These are phyloP conservation scores for Hiodon alosoides DNA, from an alignment of 2,113 vertebrate genomes.

Conservation along the genomic window DNA sequence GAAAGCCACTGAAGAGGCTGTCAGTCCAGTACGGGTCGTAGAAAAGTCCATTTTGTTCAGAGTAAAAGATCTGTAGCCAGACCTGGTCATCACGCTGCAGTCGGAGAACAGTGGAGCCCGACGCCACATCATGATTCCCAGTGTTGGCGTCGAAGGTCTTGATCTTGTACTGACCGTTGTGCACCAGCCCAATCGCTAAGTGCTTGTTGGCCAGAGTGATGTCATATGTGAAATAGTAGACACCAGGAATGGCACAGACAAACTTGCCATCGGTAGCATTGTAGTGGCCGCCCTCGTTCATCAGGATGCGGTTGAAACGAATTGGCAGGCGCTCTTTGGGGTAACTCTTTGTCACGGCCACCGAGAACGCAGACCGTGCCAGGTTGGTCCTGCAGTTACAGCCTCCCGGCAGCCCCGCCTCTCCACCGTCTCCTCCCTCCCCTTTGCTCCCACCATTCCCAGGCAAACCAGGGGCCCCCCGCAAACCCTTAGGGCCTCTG, in stretches of 20 bases:
- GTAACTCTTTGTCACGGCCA: conserved; percentile 88
- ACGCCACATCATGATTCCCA: conserved; percentile 89
- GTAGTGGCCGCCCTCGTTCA: conserved; percentile 91
- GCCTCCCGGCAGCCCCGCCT: conserved; percentile 69
- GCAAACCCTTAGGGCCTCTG: conserved; percentile 74
- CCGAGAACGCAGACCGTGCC: conserved; percentile 85
- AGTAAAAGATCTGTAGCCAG: conserved; percentile 97
- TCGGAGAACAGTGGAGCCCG: conserved; percentile 84
- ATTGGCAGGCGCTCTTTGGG: conserved; percentile 87
- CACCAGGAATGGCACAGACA: conserved; percentile 78
- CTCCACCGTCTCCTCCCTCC: conserved; percentile 68
- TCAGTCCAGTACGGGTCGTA: conserved; percentile 97
- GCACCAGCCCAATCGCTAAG: conserved; percentile 89
- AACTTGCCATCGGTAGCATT: conserved; percentile 86
- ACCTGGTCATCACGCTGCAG: conserved; percentile 80
- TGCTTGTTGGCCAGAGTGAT: conserved; percentile 94
- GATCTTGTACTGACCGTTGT: conserved; percentile 91
- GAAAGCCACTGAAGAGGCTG: conserved; percentile 92
- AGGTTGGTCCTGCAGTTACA: conserved; percentile 70
- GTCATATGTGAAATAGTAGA: conserved; percentile 94
- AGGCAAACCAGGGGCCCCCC: conserved; percentile 64
- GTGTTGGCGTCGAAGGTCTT: conserved; percentile 95
- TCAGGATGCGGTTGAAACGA: conserved; percentile 85
- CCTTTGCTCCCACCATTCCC: conserved; percentile 74
- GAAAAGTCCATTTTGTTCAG: conserved; percentile 91